Evolutionary conservation across 1,140 invertebrate genomes (phyloP), one percentile per base, ranked within the genome.

Genomic region (Telenomus remus): DNA sequence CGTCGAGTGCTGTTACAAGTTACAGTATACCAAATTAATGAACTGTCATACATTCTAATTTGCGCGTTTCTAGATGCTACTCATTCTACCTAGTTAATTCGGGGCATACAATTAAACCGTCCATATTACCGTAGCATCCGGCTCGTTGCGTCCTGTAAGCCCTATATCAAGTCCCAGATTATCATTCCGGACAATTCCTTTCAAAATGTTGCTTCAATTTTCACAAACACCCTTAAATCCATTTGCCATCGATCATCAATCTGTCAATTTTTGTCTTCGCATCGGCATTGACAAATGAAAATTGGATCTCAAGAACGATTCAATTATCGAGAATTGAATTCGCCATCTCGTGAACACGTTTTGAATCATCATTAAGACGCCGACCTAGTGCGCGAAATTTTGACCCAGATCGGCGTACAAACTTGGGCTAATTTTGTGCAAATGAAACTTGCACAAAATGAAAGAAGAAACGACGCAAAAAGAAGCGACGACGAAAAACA

Each of bases 1-100:
- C 49, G 42, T 34, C 49, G 43, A 53, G 59, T 48, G 47, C 54
- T 27, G 69, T 72, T 72, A 65, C 60, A 72, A 72, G 61, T 73
- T 65, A 61, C 61, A 60, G 55, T 55, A 27, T 27, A 50, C 35
- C 70, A 73, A 73, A 73, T 73, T 73, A 73, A 73, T 73, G 70
- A 73, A 73, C 70, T 73, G 70, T 73, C 61, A 66, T 73, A 66
- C 70, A 73, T 73, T 73, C 55, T 66, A 65, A 73, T 73, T 73
- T 73, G 70, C 50, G 56, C 61, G 50, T 66, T 72, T 34, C 69
- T 64, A 72, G 70, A 66, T 73, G 70, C 37, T 61, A 66, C 70
- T 60, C 70, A 73, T 73, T 73, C 70, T 66, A 57, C 56, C 48
- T 66, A 66, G 70, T 73, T 73, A 73, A 73, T 73, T 73, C 61